These are phyloP conservation scores for Quadroppia sp. DNA, from an alignment of 2,888 invertebrate species.

Conservation along the genomic window DNA sequence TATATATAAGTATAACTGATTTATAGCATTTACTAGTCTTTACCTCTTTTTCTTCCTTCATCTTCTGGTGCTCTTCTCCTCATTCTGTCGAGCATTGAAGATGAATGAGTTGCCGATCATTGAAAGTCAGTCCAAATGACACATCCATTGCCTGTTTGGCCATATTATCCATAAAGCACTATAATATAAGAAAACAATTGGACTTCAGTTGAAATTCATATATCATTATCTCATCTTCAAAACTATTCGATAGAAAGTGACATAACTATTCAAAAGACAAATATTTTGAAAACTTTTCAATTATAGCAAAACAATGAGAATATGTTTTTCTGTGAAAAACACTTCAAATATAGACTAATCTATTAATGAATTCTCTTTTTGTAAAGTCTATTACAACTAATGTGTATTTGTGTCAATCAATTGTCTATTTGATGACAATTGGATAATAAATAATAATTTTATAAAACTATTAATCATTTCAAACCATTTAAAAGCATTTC, in stretches of 20 bases:
- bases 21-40: background rate
- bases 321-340: background rate
- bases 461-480: no score
- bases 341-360: background rate
- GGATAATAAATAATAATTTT: no score
- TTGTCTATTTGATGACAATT: no score
- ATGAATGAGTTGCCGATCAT: slow-evolving; percentile 19
- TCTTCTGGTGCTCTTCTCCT: background rate
- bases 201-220: slow-evolving; percentile 1
- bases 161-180: background rate
- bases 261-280: background rate
- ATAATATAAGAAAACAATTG: background rate
- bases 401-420: no score
- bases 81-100: background rate
- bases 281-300: background rate
- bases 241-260: background rate
- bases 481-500: no score
- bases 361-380: no score
- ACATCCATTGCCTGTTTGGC: background rate
- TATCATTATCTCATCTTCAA: slow-evolving; percentile 15
- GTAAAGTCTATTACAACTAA: no score
- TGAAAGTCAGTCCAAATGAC: background rate
- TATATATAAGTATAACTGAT: background rate
- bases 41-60: background rate
- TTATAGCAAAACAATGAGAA: background rate